These are phyloP conservation scores for Epinotia demarniana DNA, from an alignment of 2,888 invertebrate genomes.

Conservation along the genomic window DNA sequence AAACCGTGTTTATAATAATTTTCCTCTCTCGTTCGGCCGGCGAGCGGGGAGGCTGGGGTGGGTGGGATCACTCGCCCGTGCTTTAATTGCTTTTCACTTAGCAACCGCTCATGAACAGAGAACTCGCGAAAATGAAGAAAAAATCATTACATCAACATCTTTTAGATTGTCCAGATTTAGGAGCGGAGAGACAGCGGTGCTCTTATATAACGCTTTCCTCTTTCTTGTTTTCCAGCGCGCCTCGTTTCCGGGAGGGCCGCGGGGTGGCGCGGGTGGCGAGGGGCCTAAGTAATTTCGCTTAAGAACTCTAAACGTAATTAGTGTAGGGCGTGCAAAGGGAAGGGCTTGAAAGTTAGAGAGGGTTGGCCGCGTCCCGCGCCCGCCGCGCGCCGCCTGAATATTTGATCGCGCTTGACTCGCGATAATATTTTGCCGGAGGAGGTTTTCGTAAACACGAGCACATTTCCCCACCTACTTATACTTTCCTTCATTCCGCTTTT, in stretches of 20 bases:
- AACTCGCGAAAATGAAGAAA: constrained; percentile 82
- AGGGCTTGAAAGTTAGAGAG: constrained; percentile 86
- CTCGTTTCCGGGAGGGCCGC: constrained; percentile 82
- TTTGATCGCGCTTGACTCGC: constrained; percentile 83
- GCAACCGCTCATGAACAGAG: constrained; percentile 84
- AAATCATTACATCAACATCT: constrained; percentile 85
- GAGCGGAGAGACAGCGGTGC: constrained; percentile 77
- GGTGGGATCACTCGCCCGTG: constrained; percentile 84
- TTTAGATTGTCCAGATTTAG: constrained; percentile 83
- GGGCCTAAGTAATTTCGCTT: constrained; percentile 88
- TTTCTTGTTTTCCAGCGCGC: constrained; percentile 83
- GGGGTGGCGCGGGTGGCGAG: constrained; percentile 76
- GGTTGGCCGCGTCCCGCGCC: constrained; percentile 79
- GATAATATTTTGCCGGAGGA: constrained; percentile 83
- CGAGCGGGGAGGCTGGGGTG: constrained; percentile 60
- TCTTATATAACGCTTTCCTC: constrained; percentile 81
- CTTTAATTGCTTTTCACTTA: constrained; percentile 85
- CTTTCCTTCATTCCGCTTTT: constrained; percentile 76
- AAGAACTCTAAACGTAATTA: constrained; percentile 89
- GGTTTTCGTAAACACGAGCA: constrained; percentile 82
- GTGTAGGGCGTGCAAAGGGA: constrained; percentile 86
- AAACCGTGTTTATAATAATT: constrained; percentile 65
- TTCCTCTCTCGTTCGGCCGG: constrained; percentile 76
- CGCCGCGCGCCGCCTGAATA: constrained; percentile 80
- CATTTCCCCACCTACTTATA: constrained; percentile 78